Conservation (phyloP, 2,797 vertebrate genomes). For the Mormyrops attenuatus region DNA sequence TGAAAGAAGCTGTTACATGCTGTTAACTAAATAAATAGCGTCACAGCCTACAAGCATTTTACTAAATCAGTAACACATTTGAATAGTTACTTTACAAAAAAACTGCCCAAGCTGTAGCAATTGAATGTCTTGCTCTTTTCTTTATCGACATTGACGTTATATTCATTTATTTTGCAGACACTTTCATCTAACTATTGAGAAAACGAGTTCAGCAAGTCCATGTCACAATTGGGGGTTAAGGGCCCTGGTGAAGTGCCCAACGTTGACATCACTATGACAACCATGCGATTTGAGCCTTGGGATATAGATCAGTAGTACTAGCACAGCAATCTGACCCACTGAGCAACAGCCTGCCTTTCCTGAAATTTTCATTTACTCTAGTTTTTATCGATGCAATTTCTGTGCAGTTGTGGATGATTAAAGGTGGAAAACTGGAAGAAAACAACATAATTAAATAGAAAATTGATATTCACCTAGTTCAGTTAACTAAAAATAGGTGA, state of each 20-base stretch:
- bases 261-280: not conserved
- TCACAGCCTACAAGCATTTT: not conserved
- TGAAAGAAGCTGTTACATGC: not conserved
- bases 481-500: not conserved
- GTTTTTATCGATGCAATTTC: not conserved
- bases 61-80: not conserved
- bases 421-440: not conserved
- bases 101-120: not conserved
- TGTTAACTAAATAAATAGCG: not conserved
- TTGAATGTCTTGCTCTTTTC: not conserved
- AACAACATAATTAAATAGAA: not conserved
- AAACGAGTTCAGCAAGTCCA: not conserved
- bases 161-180: not conserved
- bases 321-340: not conserved
- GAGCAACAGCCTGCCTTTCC: not conserved
- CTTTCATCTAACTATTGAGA: not conserved
- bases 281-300: not conserved
- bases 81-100: not conserved
- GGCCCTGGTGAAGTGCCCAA: not conserved
- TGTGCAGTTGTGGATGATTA: not conserved
- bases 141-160: not conserved
- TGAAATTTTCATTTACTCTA: not conserved
- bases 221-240: not conserved
- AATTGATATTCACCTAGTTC: not conserved
- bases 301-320: not conserved